Evolutionary conservation across 2,888 invertebrate species (phyloP), one percentile per base, ranked within the genome.

Genomic region (Monoplex corrugatus): DNA sequence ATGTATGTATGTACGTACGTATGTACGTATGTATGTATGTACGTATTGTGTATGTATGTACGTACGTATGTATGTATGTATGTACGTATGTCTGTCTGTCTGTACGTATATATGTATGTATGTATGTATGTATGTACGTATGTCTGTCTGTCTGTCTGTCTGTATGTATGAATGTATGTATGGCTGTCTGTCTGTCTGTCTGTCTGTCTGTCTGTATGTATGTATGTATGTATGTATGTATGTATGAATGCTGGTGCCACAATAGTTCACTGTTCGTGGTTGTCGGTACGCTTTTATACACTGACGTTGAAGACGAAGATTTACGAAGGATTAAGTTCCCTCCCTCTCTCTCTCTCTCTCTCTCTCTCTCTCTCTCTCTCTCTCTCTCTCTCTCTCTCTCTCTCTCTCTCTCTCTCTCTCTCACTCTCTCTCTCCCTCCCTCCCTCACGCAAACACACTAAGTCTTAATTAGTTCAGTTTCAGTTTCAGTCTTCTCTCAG

Each of bases 341-440:
- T 10, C 28, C 63, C 28, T 28, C 1, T 6, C 0, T 68, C 68
- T n/a, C 6, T 19, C 19, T 68, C 68, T n/a, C 19, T 68, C 68
- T 3, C 19, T 68, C 68, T 3, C 0, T 68, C 68, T n/a, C 0
- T 68, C 68, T 3, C 13, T 68, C 68, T 3, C 68, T 68, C 68
- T n/a, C 68, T 68, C 68, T n/a, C 68, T 68, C 68, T n/a, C 68
- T 28, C n/a, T n/a, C 68, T n/a, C n/a, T n/a, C 68, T 68, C 68
- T 68, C 19, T 68, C n/a, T 68, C 68, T 68, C n/a, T n/a, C 68
- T n/a, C 50, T 50, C 50, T 50, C 50, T 50, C 50, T 3, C 50
- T 3, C 50, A 19, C 3, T 50, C 50, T 50, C 50, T 50, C 50
- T 50, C 50, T 3, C 50, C 50, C 16, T 68, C 63, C 63, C 63